Evolutionary conservation across 1,140 invertebrate species (phyloP).

Genomic region (Aphelenchoides besseyi): DNA sequence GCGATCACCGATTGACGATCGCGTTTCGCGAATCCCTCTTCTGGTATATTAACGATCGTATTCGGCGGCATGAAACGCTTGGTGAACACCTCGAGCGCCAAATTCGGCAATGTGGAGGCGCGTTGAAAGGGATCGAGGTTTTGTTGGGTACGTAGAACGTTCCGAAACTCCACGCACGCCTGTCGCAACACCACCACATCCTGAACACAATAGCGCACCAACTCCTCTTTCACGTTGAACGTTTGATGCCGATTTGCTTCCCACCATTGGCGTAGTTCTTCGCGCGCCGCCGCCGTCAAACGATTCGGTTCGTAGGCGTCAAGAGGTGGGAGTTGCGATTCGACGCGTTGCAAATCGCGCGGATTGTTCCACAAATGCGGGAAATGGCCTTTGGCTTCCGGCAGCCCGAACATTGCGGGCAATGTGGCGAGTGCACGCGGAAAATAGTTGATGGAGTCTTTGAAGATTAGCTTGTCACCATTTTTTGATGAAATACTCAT

Average conservation of each 20-base stretch:
- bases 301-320: conserved; percentile 1
- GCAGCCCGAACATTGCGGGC: conserved; percentile 6
- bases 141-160: background rate
- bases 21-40: background rate
- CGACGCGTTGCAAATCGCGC: background rate
- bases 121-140: background rate
- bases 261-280: background rate
- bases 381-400: conserved; percentile 6
- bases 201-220: background rate
- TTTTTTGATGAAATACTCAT: background rate
- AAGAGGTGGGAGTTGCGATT: background rate
- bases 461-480: conserved; percentile 8
- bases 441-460: conserved; percentile 23
- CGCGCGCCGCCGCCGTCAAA: background rate
- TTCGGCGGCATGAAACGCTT: background rate
- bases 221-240: background rate
- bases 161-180: background rate
- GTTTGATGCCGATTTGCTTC: background rate
- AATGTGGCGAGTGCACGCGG: conserved; percentile 6
- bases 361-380: background rate
- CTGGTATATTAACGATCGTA: background rate
- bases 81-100: background rate
- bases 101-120: background rate
- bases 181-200: background rate
- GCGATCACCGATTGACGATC: background rate